A percentile compares a stretch with the other conserved stretches of the same genome.
Conservation (phyloP, 2,113 vertebrate species). For the Struthio camelus region DNA sequence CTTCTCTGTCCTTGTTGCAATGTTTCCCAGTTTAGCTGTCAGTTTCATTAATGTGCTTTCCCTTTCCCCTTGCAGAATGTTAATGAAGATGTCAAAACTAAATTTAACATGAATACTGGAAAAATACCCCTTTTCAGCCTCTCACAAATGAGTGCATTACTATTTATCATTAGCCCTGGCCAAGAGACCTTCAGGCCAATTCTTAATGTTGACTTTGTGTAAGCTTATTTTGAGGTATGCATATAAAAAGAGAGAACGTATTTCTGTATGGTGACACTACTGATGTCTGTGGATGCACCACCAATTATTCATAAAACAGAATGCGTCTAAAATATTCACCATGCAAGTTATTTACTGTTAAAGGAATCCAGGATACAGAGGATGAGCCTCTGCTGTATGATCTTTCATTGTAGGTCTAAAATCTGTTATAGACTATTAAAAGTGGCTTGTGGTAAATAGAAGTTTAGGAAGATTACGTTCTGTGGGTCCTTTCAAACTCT, state of each 20-base stretch:
- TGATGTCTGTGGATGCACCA: background rate
- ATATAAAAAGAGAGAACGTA: background rate
- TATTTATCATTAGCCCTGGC: background rate
- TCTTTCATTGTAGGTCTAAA: background rate
- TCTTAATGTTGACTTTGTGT: background rate
- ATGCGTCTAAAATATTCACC: background rate
- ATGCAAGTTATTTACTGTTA: background rate
- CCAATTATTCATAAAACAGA: background rate
- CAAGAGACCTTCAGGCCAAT: background rate
- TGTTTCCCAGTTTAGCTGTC: conserved; percentile 32
- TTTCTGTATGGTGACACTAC: background rate
- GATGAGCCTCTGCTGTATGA: fast-evolving
- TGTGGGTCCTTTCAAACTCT: background rate
- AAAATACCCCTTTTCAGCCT: background rate
- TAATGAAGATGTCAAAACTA: conserved; percentile 32
- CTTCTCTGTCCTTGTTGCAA: background rate
- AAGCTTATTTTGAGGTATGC: background rate
- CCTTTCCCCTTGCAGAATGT: background rate
- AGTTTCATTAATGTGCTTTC: conserved; percentile 29
- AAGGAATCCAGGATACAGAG: background rate
- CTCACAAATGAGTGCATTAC: background rate
- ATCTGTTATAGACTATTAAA: background rate
- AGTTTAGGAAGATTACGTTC: background rate
- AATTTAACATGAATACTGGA: conserved; percentile 8
- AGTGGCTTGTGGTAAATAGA: background rate